Evolutionary conservation across 1,140 invertebrate species (phyloP).

Genomic region (Cyclina sinensis): DNA sequence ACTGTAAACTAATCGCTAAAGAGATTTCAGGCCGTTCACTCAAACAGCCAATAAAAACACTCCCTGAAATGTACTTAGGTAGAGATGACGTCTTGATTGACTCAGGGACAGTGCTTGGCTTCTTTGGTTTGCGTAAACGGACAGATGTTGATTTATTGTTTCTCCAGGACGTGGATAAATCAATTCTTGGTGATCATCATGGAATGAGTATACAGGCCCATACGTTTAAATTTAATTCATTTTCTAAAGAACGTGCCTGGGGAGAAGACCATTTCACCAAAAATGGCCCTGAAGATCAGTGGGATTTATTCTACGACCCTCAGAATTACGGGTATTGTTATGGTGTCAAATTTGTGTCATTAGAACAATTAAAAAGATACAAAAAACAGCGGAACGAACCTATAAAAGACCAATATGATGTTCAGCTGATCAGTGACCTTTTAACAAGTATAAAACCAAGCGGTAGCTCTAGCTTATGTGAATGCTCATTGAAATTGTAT

Average conservation of each 20-base stretch:
- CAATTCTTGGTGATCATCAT: neutral
- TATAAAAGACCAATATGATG: neutral
- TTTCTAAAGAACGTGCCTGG: neutral
- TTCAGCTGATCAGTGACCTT: neutral
- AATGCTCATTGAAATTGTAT: too few species aligned
- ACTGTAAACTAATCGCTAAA: neutral
- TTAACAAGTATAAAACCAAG: neutral
- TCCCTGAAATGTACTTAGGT: neutral
- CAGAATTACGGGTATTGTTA: conserved; percentile 11
- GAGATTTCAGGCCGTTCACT: neutral
- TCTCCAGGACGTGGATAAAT: neutral
- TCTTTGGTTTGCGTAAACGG: neutral
- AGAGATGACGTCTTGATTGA: conserved; percentile 17
- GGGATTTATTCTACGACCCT: conserved; percentile 3
- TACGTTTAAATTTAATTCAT: neutral
- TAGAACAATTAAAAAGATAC: neutral
- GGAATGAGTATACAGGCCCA: neutral
- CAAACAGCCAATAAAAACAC: neutral
- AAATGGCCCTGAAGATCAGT: neutral
- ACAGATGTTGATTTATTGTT: neutral
- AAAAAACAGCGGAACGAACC: neutral
- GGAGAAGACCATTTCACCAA: neutral
- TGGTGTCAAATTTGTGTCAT: conserved; percentile 15
- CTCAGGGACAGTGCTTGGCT: neutral
- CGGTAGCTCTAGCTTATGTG: too few species aligned